These are phyloP conservation scores for Pangasius djambal DNA, from an alignment of 2,797 vertebrate genomes.

Conservation along the genomic window DNA sequence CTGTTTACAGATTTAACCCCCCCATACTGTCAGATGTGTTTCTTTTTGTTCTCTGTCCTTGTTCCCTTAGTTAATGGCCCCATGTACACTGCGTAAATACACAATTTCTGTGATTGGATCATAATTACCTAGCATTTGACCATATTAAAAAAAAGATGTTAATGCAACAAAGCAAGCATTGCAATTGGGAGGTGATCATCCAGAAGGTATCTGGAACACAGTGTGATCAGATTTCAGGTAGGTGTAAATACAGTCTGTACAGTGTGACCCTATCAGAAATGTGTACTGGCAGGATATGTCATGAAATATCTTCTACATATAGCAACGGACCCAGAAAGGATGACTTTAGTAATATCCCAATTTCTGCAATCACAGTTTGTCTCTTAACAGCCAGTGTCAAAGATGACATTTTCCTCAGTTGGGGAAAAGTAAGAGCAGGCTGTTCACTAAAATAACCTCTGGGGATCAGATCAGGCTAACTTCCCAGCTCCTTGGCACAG, in stretches of 20 bases:
- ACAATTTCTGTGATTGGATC: no score
- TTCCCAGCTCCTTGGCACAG: neutral
- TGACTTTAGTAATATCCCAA: neutral
- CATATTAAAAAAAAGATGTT: neutral
- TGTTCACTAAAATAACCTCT: neutral
- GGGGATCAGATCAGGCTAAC: neutral
- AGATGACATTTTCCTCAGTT: neutral
- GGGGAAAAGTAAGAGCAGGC: neutral
- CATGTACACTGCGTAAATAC: neutral
- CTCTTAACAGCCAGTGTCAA: neutral
- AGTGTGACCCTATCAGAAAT: neutral
- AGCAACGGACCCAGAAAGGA: neutral
- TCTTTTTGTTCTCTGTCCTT: neutral
- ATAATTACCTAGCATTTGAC: neutral
- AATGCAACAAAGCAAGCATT: neutral
- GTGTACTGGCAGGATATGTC: neutral
- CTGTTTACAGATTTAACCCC: neutral
- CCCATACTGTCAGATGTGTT: neutral
- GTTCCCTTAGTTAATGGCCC: neutral
- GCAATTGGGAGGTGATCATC: neutral
- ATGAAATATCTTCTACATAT: neutral
- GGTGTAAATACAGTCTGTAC: constrained; percentile 1
- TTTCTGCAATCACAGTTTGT: neutral
- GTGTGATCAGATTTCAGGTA: neutral
- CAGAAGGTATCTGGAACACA: neutral